Conservation (phyloP, 2,888 invertebrate genomes). For the Microctonus hyperodae region DNA sequence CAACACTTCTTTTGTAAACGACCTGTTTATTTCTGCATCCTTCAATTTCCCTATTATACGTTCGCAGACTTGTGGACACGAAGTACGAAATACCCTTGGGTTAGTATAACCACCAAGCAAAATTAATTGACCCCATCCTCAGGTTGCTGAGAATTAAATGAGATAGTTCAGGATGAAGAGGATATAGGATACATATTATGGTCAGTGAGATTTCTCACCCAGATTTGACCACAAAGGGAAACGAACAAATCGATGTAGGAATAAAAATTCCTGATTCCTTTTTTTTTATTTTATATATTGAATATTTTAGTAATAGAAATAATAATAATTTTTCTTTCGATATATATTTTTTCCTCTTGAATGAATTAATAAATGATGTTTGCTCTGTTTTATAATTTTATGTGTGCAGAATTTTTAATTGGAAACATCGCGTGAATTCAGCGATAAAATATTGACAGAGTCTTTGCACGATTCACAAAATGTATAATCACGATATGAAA, state of each 20-base stretch:
- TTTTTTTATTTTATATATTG: not conserved
- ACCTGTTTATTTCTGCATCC: not conserved
- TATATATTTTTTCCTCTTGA: not conserved
- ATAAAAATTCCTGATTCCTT: not conserved
- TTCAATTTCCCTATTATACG: not conserved
- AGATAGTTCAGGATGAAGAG: not conserved
- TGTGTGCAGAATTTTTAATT: not conserved
- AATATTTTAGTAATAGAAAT: not conserved
- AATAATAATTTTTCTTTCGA: not conserved
- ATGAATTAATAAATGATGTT: not conserved
- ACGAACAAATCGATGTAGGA: not conserved
- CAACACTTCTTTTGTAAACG: not conserved
- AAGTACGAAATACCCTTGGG: constrained; percentile 1
- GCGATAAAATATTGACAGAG: not conserved
- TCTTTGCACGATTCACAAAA: not conserved
- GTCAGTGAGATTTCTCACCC: not conserved
- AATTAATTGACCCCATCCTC: constrained; percentile 7
- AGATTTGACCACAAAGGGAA: not conserved
- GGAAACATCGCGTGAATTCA: not conserved
- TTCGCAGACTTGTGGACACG: not conserved
- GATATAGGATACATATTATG: not conserved
- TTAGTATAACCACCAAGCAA: not conserved
- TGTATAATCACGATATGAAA: constrained; percentile 25
- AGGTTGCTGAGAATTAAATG: not conserved
- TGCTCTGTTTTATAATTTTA: not conserved